Percentiles rank a stretch among this genome's conserved stretches.
Evolutionary conservation across 1,140 invertebrate species (phyloP).

Genomic region (Aphis gossypii): DNA sequence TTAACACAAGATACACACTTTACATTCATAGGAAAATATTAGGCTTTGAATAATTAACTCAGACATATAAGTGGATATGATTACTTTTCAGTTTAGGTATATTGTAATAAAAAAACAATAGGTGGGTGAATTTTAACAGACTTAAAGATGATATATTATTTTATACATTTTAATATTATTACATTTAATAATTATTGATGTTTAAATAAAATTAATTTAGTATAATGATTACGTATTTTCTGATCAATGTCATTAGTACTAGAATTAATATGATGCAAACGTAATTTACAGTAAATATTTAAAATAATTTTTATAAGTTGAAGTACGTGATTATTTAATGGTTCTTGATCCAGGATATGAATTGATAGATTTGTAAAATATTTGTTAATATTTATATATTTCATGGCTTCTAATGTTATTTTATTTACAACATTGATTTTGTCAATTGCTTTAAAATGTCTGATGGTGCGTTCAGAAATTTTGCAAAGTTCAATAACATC

Average conservation of each 20-base stretch:
- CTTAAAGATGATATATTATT: too few relatives aligned
- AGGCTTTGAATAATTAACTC: too few relatives aligned
- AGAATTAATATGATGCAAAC: constrained; percentile 6
- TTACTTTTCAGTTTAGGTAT: too few relatives aligned
- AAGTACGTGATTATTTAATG: constrained; percentile 2
- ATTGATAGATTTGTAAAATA: not conserved
- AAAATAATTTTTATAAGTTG: constrained; percentile 25
- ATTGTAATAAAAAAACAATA: too few relatives aligned
- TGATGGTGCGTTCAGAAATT: not conserved
- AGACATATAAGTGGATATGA: too few relatives aligned
- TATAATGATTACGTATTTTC: constrained; percentile 11
- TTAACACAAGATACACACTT: too few relatives aligned
- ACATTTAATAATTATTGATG: too few relatives aligned
- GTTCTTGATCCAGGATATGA: constrained; percentile 6
- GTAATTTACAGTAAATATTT: not conserved
- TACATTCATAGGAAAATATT: too few relatives aligned
- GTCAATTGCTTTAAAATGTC: not conserved
- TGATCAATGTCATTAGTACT: not conserved
- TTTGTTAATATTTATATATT: not conserved
- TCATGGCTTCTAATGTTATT: constrained; percentile 26
- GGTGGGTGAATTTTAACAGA: too few relatives aligned
- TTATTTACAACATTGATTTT: constrained; percentile 22
- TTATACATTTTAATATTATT: too few relatives aligned
- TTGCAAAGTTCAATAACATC: not conserved
- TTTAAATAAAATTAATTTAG: constrained; percentile 24